These are phyloP conservation scores for Torymus texanus DNA, from an alignment of 2,888 invertebrate species.

Conservation along the genomic window DNA sequence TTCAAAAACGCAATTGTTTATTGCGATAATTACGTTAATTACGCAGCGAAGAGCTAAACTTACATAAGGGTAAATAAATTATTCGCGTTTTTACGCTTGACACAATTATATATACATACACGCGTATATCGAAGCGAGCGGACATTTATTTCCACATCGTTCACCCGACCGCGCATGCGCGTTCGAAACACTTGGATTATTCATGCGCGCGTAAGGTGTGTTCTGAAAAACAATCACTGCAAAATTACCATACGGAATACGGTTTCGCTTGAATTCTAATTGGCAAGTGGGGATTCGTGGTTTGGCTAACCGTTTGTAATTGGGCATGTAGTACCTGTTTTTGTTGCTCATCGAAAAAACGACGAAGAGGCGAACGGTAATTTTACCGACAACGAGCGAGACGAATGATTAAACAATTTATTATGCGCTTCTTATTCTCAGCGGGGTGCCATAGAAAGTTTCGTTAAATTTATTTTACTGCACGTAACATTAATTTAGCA, in stretches of 20 bases:
- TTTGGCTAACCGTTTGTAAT: slow-evolving; percentile 31
- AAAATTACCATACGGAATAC: slow-evolving; percentile 44
- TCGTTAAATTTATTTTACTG: no score
- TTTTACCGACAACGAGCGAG: no score
- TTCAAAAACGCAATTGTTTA: background rate
- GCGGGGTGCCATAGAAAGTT: no score
- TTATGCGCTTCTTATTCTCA: no score
- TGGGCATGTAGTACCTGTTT: slow-evolving; percentile 19
- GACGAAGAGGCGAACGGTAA: no score
- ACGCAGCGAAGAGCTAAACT: background rate
- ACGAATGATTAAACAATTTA: no score
- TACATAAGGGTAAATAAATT: slow-evolving; percentile 7
- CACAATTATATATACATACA: slow-evolving; percentile 12
- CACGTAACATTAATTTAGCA: no score
- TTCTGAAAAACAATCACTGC: slow-evolving; percentile 38
- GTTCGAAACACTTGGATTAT: slow-evolving; percentile 31
- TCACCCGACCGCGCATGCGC: background rate
- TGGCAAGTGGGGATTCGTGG: slow-evolving; percentile 7
- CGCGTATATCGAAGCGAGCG: slow-evolving; percentile 11
- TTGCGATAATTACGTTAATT: slow-evolving; percentile 2
- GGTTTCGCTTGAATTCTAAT: slow-evolving; percentile 49
- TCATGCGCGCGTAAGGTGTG: slow-evolving; percentile 42
- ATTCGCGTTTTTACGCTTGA: background rate
- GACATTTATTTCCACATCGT: slow-evolving; percentile 32
- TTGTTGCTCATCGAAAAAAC: background rate